A percentile compares a stretch with the other conserved stretches of the same genome.
Conservation (phyloP, 35 echinoderm and acorn worm genomes). For the Apostichopus parvimensis region DNA sequence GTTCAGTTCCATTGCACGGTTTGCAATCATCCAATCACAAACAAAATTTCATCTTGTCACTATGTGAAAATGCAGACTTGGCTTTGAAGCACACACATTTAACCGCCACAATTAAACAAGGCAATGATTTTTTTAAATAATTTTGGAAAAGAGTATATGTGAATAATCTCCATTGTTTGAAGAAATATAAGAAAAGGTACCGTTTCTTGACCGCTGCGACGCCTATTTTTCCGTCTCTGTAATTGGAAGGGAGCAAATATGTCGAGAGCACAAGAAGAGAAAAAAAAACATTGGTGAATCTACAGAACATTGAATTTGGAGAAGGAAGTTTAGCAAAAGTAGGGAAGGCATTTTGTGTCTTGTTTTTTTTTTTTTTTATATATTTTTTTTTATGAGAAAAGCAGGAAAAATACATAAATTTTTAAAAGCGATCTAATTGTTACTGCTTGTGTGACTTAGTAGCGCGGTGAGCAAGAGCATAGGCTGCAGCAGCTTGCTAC, state of each 20-base stretch:
- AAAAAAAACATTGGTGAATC: slow-evolving; percentile 42
- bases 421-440: not conserved
- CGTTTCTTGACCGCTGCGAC: slow-evolving; percentile 58
- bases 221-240: slow-evolving; percentile 60
- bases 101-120: too few relatives aligned
- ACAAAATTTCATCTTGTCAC: too few relatives aligned
- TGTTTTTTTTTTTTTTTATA: not conserved
- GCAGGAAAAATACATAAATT: not conserved
- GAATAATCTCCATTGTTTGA: slow-evolving; percentile 45
- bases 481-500: not conserved
- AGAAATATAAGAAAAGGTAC: slow-evolving; percentile 45
- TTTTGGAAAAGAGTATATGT: not conserved
- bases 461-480: slow-evolving; percentile 7
- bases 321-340: not conserved
- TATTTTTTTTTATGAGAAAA: not conserved
- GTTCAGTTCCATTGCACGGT: too few relatives aligned
- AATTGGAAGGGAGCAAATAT: slow-evolving; percentile 45
- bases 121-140: too few relatives aligned
- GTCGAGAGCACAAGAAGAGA: slow-evolving; percentile 51
- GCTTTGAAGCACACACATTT: too few relatives aligned
- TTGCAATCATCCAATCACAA: too few relatives aligned
- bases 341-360: not conserved
- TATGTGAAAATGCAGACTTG: too few relatives aligned
- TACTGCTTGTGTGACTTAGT: slow-evolving; percentile 6
- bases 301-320: not conserved